phyloP scores from a whole-genome alignment of 2,113 vertebrate species.

The Myrmecophaga tridactyla region DNA sequence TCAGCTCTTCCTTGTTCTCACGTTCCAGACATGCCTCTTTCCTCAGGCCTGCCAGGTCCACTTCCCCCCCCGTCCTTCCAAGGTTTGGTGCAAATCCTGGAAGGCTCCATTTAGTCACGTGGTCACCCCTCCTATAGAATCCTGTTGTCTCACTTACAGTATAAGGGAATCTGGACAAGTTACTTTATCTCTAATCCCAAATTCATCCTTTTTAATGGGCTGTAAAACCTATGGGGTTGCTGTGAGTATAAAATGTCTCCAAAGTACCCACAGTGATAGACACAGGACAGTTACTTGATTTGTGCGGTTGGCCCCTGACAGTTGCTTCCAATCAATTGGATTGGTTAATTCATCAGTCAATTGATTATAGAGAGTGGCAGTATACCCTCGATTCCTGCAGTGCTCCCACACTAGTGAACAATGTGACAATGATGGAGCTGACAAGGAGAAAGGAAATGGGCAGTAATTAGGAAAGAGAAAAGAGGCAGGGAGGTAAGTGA shows the following conservation, averaged over 20 bases:
- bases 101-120: no score
- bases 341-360: background rate
- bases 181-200: no score
- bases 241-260: background rate
- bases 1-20: no score
- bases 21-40: no score
- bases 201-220: background rate
- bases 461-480: background rate
- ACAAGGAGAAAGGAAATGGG: background rate
- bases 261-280: no score
- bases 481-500: background rate
- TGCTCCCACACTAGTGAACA: background rate
- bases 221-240: background rate
- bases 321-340: no score
- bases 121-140: background rate
- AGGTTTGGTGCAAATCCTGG: background rate
- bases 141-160: background rate
- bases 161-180: background rate
- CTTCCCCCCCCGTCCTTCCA: no score
- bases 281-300: background rate
- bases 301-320: no score
- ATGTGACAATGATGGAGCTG: background rate
- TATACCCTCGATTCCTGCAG: no score
- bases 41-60: background rate
- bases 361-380: background rate